Percentiles rank a stretch among this genome's conserved stretches.
phyloP scores from a whole-genome alignment of 2,888 invertebrate species.

The Chalcosyrphus nemorum region DNA sequence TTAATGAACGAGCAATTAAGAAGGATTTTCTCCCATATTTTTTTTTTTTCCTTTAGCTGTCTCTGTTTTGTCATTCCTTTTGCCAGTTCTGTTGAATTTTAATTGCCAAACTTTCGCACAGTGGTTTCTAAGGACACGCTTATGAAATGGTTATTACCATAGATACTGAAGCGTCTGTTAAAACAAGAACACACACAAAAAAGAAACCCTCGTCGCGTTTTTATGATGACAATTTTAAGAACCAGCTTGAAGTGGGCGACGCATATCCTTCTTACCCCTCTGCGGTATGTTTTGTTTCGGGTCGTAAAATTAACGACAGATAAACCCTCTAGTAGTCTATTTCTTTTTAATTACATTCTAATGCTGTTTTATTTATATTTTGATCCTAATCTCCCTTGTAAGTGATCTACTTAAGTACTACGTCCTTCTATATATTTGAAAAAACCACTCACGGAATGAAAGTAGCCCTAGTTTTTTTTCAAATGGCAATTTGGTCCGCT shows the following conservation, averaged over 20 bases:
- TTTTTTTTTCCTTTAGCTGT: not conserved
- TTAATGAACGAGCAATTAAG: constrained; percentile 33
- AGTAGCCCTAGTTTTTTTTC: not conserved
- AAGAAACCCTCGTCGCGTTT: not conserved
- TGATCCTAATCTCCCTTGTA: constrained; percentile 5
- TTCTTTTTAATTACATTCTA: constrained; percentile 10
- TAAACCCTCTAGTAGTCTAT: not conserved
- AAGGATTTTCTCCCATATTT: not conserved
- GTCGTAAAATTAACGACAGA: constrained; percentile 24
- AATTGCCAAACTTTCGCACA: constrained; percentile 32
- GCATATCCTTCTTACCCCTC: too few relatives aligned
- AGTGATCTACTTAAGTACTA: not conserved
- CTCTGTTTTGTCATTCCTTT: not conserved
- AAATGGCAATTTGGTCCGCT: not conserved
- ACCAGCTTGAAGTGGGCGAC: not conserved
- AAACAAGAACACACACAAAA: not conserved
- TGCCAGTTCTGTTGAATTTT: constrained; percentile 13
- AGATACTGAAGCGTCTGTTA: not conserved
- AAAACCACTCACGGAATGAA: not conserved
- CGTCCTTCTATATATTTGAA: not conserved
- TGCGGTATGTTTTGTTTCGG: not conserved
- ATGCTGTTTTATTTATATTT: constrained; percentile 20
- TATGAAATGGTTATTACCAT: constrained; percentile 30
- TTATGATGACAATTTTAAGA: not conserved
- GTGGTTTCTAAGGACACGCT: constrained; percentile 21